phyloP scores from a whole-genome alignment of 2,797 vertebrate species.

The Synaphobranchus kaupii region DNA sequence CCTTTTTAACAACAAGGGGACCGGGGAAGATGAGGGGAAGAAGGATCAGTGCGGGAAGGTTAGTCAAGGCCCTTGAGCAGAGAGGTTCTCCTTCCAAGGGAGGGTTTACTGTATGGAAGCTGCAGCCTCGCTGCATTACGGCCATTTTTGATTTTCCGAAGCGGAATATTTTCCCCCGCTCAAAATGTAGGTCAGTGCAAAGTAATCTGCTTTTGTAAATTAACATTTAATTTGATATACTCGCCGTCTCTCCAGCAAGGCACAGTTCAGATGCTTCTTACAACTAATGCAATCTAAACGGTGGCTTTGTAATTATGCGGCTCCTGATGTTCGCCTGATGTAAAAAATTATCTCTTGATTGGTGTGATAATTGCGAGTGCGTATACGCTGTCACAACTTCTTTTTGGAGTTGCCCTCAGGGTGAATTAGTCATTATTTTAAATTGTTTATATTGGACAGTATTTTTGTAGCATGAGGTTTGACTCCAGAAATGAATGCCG shows the following conservation, averaged over 20 bases:
- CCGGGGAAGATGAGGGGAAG: neutral
- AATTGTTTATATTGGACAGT: conserved; percentile 1
- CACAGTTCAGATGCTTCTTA: neutral
- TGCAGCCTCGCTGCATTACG: neutral
- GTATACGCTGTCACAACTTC: neutral
- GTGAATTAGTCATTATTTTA: neutral
- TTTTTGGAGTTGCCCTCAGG: neutral
- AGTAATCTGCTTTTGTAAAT: neutral
- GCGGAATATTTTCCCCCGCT: neutral
- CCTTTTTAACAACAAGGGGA: neutral
- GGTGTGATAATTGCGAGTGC: neutral
- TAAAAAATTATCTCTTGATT: conserved; percentile 11
- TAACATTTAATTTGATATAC: neutral
- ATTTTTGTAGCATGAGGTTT: neutral
- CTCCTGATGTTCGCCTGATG: neutral
- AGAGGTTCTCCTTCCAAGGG: neutral
- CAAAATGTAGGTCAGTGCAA: neutral
- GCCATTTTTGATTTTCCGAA: neutral
- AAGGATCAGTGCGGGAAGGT: too few relatives aligned
- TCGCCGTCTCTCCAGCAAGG: neutral
- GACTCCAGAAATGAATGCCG: neutral
- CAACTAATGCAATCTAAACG: neutral
- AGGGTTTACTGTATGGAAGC: neutral
- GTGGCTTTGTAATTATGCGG: neutral
- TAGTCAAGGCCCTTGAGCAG: neutral